These are phyloP conservation scores for Drosophila niveifrons DNA, from an alignment of 2,888 invertebrate species.

Conservation along the genomic window DNA sequence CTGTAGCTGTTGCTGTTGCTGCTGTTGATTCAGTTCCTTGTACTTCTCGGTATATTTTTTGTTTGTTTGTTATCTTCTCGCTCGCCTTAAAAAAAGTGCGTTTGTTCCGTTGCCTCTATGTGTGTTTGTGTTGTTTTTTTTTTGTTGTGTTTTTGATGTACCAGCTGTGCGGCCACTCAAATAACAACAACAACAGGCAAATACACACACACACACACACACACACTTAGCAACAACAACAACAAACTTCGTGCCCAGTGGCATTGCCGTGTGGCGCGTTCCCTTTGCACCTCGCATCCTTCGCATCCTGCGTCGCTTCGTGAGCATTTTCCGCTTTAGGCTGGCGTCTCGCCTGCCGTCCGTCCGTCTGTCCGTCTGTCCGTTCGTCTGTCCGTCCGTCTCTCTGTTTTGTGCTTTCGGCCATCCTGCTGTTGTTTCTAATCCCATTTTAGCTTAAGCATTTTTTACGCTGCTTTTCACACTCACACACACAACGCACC, in stretches of 20 bases:
- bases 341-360: conserved; percentile 23
- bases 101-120: conserved; percentile 21
- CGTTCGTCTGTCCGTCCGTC: conserved; percentile 8
- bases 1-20: conserved; percentile 1
- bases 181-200: conserved; percentile 50
- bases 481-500: conserved; percentile 45
- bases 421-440: conserved; percentile 64
- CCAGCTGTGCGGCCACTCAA: conserved; percentile 77
- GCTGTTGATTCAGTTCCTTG: not conserved
- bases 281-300: conserved; percentile 26
- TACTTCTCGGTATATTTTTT: not conserved
- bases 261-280: conserved; percentile 10
- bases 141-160: conserved; percentile 19
- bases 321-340: conserved; percentile 40
- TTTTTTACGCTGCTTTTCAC: conserved; percentile 75
- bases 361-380: not conserved
- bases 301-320: conserved; percentile 39
- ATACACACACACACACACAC: conserved; percentile 30
- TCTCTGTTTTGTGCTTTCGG: conserved; percentile 15
- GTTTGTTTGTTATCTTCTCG: not conserved
- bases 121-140: not conserved
- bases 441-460: conserved; percentile 78
- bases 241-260: conserved; percentile 20
- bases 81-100: conserved; percentile 26
- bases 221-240: conserved; percentile 27